Conservation (phyloP, 1,140 invertebrate genomes). For the Drosophila aff. region DNA sequence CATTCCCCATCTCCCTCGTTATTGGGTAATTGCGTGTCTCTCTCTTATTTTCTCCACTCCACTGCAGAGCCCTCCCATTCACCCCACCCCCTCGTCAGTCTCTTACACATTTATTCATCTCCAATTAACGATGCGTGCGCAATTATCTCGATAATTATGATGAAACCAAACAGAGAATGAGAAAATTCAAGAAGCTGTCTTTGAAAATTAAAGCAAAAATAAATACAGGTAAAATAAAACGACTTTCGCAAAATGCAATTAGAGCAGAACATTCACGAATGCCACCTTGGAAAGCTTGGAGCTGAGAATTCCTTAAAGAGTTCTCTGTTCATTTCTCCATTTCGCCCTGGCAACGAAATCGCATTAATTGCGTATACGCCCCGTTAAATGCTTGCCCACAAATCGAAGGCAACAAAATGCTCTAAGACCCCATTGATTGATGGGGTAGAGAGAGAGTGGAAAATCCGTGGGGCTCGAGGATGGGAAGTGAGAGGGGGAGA, state of each 20-base stretch:
- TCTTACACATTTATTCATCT: constrained; percentile 18
- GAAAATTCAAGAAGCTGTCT: constrained; percentile 14
- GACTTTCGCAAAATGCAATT: constrained; percentile 60
- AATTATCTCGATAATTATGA: constrained; percentile 61
- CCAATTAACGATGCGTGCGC: constrained; percentile 64
- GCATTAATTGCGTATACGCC: constrained; percentile 69
- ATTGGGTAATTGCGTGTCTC: constrained; percentile 28
- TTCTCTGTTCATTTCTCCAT: constrained; percentile 10
- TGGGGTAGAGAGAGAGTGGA: constrained; percentile 4
- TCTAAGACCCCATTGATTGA: constrained; percentile 61
- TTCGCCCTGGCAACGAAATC: constrained; percentile 27
- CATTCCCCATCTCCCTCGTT: constrained; percentile 12
- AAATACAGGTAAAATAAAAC: constrained; percentile 5
- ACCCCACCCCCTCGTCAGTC: too few relatives aligned
- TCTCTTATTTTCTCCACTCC: constrained; percentile 1
- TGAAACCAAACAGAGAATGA: constrained; percentile 26
- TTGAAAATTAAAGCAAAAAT: not conserved
- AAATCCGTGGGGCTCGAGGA: not conserved
- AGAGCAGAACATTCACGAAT: constrained; percentile 56
- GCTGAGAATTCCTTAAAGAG: constrained; percentile 29
- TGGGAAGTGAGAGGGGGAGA: not conserved
- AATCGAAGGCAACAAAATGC: constrained; percentile 41
- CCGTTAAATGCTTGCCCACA: constrained; percentile 50
- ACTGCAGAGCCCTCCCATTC: not conserved
- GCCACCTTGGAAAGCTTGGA: constrained; percentile 29